Evolutionary conservation across 2,113 vertebrate species (phyloP).

Genomic region (Okapia johnstoni): DNA sequence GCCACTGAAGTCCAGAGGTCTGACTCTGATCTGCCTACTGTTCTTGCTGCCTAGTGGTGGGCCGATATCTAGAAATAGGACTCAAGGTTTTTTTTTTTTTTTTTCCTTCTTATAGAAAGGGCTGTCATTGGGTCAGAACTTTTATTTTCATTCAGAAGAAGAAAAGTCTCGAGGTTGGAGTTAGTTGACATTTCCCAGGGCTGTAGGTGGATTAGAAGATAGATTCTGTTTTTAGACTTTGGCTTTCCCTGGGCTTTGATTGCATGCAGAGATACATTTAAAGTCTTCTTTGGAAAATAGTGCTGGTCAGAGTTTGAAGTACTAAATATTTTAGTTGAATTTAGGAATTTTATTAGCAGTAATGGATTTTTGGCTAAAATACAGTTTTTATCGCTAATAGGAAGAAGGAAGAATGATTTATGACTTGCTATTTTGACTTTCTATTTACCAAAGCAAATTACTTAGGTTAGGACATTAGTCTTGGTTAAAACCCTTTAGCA

Average conservation of each 20-base stretch:
- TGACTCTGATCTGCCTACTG: not conserved
- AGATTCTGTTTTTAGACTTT: constrained; percentile 20
- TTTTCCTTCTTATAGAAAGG: not conserved
- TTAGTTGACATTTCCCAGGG: constrained; percentile 4
- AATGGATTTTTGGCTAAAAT: not conserved
- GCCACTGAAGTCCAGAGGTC: not conserved
- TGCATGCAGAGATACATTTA: not conserved
- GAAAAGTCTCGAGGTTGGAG: not conserved
- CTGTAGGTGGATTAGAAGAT: not conserved
- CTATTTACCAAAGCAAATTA: constrained; percentile 16
- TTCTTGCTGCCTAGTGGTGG: not conserved
- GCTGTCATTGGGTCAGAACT: not conserved
- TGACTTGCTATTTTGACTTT: constrained; percentile 8
- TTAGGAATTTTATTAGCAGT: not conserved
- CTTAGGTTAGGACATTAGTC: not conserved
- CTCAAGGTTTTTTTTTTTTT: not conserved
- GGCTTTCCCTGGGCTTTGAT: not conserved
- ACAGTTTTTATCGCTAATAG: not conserved
- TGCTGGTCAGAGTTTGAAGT: not conserved
- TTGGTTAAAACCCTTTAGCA: constrained; percentile 24
- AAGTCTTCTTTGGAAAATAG: not conserved
- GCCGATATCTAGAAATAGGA: not conserved
- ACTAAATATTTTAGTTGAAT: not conserved
- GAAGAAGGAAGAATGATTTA: constrained; percentile 2
- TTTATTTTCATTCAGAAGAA: not conserved